phyloP scores from a whole-genome alignment of 1,140 invertebrate species.

The Drosophila subobscura region DNA sequence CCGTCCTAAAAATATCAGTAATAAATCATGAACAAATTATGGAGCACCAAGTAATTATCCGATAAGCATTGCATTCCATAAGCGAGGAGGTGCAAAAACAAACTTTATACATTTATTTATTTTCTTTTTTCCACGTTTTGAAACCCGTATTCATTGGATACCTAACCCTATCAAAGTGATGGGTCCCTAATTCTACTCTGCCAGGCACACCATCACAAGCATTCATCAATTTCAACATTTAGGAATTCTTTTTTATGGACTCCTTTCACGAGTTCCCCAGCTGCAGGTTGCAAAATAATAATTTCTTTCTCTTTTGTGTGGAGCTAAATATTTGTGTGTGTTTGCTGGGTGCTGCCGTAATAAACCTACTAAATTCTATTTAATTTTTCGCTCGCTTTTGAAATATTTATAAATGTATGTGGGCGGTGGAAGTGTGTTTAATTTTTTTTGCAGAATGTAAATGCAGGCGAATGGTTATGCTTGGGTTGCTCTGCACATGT shows the following conservation, averaged over 20 bases:
- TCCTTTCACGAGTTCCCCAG: constrained; percentile 12
- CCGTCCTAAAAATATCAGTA: too few species aligned
- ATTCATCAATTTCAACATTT: constrained; percentile 39
- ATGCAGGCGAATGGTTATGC: constrained; percentile 61
- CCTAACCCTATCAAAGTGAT: constrained; percentile 23
- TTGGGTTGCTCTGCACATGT: constrained; percentile 53
- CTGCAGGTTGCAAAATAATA: constrained; percentile 22
- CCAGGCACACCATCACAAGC: constrained; percentile 17
- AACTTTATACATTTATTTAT: neutral
- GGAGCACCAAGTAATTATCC: too few species aligned
- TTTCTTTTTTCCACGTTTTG: neutral
- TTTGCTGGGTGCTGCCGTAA: constrained; percentile 44
- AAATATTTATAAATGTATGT: constrained; percentile 44
- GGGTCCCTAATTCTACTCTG: neutral
- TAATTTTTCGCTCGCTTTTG: constrained; percentile 47
- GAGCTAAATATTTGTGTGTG: constrained; percentile 26
- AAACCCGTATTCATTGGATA: constrained; percentile 4
- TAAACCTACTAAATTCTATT: constrained; percentile 61
- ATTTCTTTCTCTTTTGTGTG: constrained; percentile 29
- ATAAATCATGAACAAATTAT: too few species aligned
- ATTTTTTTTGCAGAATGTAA: constrained; percentile 61
- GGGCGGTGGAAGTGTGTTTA: constrained; percentile 32
- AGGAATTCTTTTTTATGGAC: constrained; percentile 15
- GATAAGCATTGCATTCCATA: too few species aligned
- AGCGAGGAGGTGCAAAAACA: too few species aligned